Conservation (phyloP, 2,113 vertebrate genomes). For the Chrysemys picta region DNA sequence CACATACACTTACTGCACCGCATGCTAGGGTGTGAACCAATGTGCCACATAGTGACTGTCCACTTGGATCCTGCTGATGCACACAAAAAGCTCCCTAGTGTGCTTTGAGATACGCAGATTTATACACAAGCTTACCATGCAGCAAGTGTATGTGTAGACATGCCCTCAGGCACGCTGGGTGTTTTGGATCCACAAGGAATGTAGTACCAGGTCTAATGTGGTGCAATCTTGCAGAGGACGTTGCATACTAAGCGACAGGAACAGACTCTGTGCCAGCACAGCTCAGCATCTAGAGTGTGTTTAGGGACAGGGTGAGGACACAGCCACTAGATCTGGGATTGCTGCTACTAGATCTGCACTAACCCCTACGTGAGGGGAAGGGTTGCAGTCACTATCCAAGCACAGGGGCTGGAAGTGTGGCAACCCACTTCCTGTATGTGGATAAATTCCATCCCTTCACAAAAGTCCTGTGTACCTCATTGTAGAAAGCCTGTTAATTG, state of each 20-base stretch:
- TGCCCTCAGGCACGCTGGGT: not conserved
- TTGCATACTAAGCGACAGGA: not conserved
- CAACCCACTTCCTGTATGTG: rapidly evolving
- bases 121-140: not conserved
- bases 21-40: not conserved
- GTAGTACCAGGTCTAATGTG: not conserved
- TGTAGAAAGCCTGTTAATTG: not conserved
- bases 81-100: not conserved
- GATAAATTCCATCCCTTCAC: not conserved
- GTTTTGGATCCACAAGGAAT: not conserved
- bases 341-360: not conserved
- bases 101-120: not conserved
- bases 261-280: not conserved
- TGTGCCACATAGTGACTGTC: not conserved
- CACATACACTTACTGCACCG: not conserved
- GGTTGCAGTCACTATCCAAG: rapidly evolving
- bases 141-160: not conserved
- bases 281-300: not conserved
- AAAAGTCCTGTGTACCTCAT: not conserved
- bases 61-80: no score
- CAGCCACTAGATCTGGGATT: not conserved
- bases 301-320: rapidly evolving
- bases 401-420: rapidly evolving
- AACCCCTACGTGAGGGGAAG: rapidly evolving
- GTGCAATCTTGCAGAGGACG: not conserved